These are phyloP conservation scores for Sceloporus tristichus DNA, from an alignment of 2,113 vertebrate species.

Conservation along the genomic window DNA sequence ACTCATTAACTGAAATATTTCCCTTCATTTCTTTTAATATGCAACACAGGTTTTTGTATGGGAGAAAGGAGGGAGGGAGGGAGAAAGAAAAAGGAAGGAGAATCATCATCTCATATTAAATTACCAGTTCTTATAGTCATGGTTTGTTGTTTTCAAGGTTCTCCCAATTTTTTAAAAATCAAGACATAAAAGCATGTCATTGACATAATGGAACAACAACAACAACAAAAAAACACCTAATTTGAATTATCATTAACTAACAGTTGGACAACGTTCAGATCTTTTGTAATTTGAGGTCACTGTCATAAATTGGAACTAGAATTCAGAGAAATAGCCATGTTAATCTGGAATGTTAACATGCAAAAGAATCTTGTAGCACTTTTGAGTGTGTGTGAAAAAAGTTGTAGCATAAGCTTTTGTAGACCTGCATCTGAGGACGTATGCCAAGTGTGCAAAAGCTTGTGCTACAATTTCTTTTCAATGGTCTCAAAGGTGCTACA, in stretches of 20 bases:
- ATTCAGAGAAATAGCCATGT: too few species aligned
- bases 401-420: too few species aligned
- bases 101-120: neutral
- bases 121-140: neutral
- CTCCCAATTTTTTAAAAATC: neutral
- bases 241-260: neutral
- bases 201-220: neutral
- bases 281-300: neutral
- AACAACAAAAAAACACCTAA: neutral
- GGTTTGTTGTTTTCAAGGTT: neutral
- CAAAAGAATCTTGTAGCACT: too few species aligned
- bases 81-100: neutral
- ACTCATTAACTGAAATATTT: slow-evolving; percentile 46
- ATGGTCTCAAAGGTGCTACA: too few species aligned
- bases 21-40: slow-evolving; percentile 5
- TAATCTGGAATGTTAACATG: too few species aligned
- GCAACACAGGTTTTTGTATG: neutral
- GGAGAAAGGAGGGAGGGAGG: too few species aligned
- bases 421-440: too few species aligned
- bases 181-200: neutral
- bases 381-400: too few species aligned
- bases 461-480: too few species aligned
- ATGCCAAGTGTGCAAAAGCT: too few species aligned
- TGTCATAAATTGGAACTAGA: neutral
- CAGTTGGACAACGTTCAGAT: neutral